Evolutionary conservation across 2,888 invertebrate genomes (phyloP).

Genomic region (Agrochola macilenta): DNA sequence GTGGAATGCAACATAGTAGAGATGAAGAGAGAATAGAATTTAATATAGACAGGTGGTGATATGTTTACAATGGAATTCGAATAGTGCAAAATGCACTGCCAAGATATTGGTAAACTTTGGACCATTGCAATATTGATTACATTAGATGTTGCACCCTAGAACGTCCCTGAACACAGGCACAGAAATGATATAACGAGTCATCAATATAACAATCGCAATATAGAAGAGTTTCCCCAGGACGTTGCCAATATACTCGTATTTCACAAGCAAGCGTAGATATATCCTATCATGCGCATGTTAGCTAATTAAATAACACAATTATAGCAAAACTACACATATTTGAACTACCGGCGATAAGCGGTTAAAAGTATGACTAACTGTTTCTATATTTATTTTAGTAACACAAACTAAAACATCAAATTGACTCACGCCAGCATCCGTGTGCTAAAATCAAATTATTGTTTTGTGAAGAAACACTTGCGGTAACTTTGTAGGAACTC

Average conservation of each 20-base stretch:
- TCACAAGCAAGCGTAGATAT: slow-evolving; percentile 15
- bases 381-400: slow-evolving; percentile 45
- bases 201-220: not conserved
- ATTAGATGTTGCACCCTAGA: not conserved
- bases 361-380: slow-evolving; percentile 48
- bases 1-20: slow-evolving; percentile 10
- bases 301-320: slow-evolving; percentile 40
- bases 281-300: slow-evolving; percentile 25
- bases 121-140: not conserved
- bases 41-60: not conserved
- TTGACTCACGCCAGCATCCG: slow-evolving; percentile 61
- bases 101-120: no score
- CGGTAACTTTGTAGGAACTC: slow-evolving; percentile 25
- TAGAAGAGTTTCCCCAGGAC: slow-evolving; percentile 18
- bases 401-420: slow-evolving; percentile 48
- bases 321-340: slow-evolving; percentile 27
- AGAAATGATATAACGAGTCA: no score
- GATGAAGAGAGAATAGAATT: not conserved
- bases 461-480: slow-evolving; percentile 27
- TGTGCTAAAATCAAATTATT: slow-evolving; percentile 23
- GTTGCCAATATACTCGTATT: slow-evolving; percentile 26
- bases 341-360: slow-evolving; percentile 28
- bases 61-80: not conserved
- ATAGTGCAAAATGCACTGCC: not conserved
- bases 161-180: no score